A percentile compares a stretch with the other conserved stretches of the same genome.
Conservation (phyloP, 2,888 invertebrate genomes). For the Lasiommata megera region DNA sequence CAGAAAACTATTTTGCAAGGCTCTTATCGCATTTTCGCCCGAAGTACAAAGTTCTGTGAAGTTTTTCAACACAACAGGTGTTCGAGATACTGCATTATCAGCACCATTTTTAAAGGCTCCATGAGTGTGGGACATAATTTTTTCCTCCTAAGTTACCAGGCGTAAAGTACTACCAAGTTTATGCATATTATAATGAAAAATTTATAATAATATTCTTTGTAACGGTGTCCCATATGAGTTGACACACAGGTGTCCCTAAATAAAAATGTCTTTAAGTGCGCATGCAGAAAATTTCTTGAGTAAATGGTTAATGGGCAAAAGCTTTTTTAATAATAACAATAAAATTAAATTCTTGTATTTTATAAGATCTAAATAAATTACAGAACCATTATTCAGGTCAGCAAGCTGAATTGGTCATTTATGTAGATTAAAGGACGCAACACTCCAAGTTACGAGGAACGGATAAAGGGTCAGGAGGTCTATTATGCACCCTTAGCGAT, state of each 20-base stretch:
- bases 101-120: conserved; percentile 46
- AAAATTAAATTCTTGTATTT: background rate
- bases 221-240: conserved; percentile 3
- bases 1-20: conserved; percentile 76
- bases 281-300: background rate
- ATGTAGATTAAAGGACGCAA: too few relatives aligned
- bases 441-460: conserved; percentile 65
- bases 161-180: conserved; percentile 2
- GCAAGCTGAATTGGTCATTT: too few relatives aligned
- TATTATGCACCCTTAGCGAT: conserved; percentile 76
- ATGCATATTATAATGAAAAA: conserved; percentile 11
- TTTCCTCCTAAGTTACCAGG: conserved; percentile 20
- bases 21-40: conserved; percentile 75
- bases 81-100: conserved; percentile 61
- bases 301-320: background rate
- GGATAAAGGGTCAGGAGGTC: conserved; percentile 70
- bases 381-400: too few relatives aligned
- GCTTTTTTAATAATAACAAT: background rate
- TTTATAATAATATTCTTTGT: background rate
- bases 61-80: conserved; percentile 75
- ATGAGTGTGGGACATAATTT: conserved; percentile 38
- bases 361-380: background rate
- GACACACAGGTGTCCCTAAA: background rate
- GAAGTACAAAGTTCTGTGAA: conserved; percentile 73
- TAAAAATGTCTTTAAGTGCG: background rate